Evolutionary conservation across 2,797 vertebrate genomes (phyloP).

Genomic region (Botia kubotai): DNA sequence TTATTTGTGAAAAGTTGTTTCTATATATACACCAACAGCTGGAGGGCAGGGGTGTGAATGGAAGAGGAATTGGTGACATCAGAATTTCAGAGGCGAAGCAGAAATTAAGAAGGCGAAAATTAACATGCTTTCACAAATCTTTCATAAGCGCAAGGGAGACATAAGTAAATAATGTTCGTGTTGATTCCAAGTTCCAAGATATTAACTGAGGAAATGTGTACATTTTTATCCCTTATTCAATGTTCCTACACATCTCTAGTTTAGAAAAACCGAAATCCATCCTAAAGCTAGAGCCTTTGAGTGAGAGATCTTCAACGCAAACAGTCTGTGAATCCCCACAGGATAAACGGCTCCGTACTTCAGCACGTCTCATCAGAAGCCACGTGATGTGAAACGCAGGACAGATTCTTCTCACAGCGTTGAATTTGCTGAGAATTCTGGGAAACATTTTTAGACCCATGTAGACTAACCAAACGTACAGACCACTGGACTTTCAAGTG

Average conservation of each 20-base stretch:
- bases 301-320: conserved; percentile 6
- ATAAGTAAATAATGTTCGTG: too few relatives aligned
- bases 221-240: not conserved
- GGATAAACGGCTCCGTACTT: conserved; percentile 18
- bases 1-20: not conserved
- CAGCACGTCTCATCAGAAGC: conserved; percentile 19
- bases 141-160: too few relatives aligned
- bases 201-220: conserved; percentile 4
- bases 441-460: conserved; percentile 21
- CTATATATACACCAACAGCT: not conserved
- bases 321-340: not conserved
- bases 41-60: too few relatives aligned
- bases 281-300: conserved; percentile 26
- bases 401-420: not conserved
- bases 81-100: too few relatives aligned
- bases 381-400: conserved; percentile 31
- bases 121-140: too few relatives aligned
- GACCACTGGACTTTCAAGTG: conserved; percentile 48
- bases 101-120: not conserved
- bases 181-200: not conserved
- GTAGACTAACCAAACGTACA: conserved; percentile 16
- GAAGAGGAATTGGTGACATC: too few relatives aligned
- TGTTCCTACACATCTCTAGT: not conserved
- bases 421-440: conserved; percentile 20
- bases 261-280: not conserved